Evolutionary conservation across 1,140 invertebrate genomes (phyloP), one percentile per base, ranked within the genome.

Genomic region (Ceratoteleas bidentatus): DNA sequence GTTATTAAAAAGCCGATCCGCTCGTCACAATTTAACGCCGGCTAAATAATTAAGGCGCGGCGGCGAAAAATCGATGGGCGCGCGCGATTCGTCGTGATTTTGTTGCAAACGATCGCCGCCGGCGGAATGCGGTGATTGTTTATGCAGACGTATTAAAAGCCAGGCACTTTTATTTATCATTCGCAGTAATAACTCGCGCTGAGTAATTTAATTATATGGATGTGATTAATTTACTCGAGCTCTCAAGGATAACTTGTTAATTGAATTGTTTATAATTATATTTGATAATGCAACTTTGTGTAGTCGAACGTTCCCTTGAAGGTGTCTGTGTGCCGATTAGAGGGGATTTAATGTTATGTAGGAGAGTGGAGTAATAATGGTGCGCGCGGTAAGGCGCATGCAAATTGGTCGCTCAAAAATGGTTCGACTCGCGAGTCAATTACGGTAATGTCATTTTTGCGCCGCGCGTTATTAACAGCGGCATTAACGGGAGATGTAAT

Each of bases 1-100:
- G 40, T 77, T 77, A 64, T 62, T 77, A 58, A 70, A 70, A 56
- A 70, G 74, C 66, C 75, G 66, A 72, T 79, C 54, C 47, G 45
- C 60, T 72, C 54, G 68, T 73, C 54, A 66, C 61, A 73, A 73
- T 79, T 79, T 70, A 65, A 72, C 66, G 62, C n/a, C 57, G 68
- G 68, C 49, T 73, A 73, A 72, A 79, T 73, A 72, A 73, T 79
- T 72, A 66, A 79, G 68, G 76, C 68, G 66, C 61, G 61, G 53
- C 66, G 68, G 60, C 60, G 75, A 70, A 70, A 70, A 78, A 79
- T 79, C 76, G 61, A 79, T 79, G 72, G 53, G 38, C 57, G 61
- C 24, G 24, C 24, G 66, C 66, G 58, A 79, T 72, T 65, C 66
- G 58, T 72, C 66, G 72, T 72, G 66, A 72, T 79, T 72, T 79